Evolutionary conservation across 2,113 vertebrate species (phyloP), one percentile per base, ranked within the genome.

Genomic region (Eulacestoma nigropectus): DNA sequence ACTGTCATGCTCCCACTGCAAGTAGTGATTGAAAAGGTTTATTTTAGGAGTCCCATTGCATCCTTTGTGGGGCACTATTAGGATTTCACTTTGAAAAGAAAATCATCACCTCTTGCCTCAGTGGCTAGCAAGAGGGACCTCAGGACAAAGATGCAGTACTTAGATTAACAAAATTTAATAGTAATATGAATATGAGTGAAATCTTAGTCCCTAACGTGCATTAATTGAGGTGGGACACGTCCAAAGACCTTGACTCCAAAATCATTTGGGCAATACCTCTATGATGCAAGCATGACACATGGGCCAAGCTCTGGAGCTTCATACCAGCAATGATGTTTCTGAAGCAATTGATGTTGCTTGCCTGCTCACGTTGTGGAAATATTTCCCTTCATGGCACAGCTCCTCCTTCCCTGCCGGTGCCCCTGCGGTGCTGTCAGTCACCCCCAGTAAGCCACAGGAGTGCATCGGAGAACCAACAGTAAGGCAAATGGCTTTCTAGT

Each of bases 51-150:
- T 52, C 23, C 19, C 27, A 59, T n/a, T 3, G 2, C 60, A 75
- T 27, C 47, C 49, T 75, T 79, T 84, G 50, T 70, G 62, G 22
- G 22, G 64, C 32, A 46, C 39, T 81, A 56, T 56, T 67, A 52
- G 49, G 41, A 57, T 67, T 84, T 84, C 46, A 77, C n/a, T 90
- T 72, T 64, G 75, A 56, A 93, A 95, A 90, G 15, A 55, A 79
- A 94, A 56, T 60, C 33, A 56, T 39, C 60, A 68, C 33, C 27
- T 67, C 32, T 73, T 90, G 27, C 33, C 72, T 92, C 60, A 47
- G 32, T n/a, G 14, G 17, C 25, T 83, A 44, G 22, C 33, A 49
- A 88, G 64, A 78, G 7, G 7, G 37, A 57, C 39, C n/a, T 89
- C 32, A 37, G 19, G 41, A 33, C 39, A 49, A 68, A 65, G 39